Evolutionary conservation across 2,113 vertebrate species (phyloP).

Genomic region (Sorex araneus): DNA sequence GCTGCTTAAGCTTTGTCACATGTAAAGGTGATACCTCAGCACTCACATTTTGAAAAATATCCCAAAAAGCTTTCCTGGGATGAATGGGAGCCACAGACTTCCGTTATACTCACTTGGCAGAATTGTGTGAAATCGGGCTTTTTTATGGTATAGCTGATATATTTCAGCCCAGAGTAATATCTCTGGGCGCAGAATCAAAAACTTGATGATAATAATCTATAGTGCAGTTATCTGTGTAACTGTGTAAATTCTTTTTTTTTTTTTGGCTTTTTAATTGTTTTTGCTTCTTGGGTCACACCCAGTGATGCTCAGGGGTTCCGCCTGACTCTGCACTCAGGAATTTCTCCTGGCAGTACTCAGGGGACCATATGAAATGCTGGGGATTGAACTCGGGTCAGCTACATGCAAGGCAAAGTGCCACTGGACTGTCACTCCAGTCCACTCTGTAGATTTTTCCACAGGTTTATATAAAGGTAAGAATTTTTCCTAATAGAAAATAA

Average conservation of each 20-base stretch:
- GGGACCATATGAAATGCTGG: too few species aligned
- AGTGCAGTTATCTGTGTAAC: not conserved
- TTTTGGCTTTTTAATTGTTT: too few species aligned
- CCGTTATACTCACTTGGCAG: not conserved
- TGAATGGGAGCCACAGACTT: not conserved
- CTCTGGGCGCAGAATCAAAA: not conserved
- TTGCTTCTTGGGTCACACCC: too few species aligned
- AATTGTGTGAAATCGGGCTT: not conserved
- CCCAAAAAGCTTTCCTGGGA: not conserved
- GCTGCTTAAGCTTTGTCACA: not conserved
- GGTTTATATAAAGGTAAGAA: not conserved
- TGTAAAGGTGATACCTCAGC: not conserved
- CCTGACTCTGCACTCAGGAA: too few species aligned
- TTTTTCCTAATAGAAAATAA: conserved; percentile 27
- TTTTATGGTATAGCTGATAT: not conserved
- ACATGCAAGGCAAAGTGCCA: too few species aligned
- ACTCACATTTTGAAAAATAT: conserved; percentile 17
- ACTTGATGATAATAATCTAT: not conserved
- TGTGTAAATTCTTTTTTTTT: too few species aligned
- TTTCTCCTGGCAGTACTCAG: too few species aligned
- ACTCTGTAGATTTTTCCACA: not conserved
- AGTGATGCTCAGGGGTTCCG: too few species aligned
- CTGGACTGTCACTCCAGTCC: too few species aligned
- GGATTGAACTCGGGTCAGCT: too few species aligned
- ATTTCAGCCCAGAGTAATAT: not conserved